Evolutionary conservation across 2,797 vertebrate species (phyloP).

Genomic region (Hirundo rustica): DNA sequence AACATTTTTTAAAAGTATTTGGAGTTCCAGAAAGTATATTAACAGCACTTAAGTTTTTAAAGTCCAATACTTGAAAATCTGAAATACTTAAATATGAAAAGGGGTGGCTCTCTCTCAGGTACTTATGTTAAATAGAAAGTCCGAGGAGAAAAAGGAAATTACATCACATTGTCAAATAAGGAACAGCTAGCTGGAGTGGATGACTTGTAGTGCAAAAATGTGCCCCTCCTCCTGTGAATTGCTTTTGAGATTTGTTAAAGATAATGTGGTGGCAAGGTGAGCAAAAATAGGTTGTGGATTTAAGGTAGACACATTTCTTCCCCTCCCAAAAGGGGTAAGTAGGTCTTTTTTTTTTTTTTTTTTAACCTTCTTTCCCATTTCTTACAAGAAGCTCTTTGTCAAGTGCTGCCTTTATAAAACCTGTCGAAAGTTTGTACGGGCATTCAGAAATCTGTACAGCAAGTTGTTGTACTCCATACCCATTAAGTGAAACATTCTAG

Average conservation of each 20-base stretch:
- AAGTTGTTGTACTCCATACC: not conserved
- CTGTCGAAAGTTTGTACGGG: not conserved
- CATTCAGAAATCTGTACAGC: not conserved
- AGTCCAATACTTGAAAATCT: not conserved
- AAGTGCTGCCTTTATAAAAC: not conserved
- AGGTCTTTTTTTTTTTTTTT: not conserved
- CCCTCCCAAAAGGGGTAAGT: not conserved
- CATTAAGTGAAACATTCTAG: not conserved
- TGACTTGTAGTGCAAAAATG: constrained; percentile 76
- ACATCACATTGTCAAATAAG: constrained; percentile 78
- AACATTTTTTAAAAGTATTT: not conserved
- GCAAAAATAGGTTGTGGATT: constrained; percentile 67
- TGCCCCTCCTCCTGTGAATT: constrained; percentile 76
- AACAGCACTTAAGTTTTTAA: not conserved
- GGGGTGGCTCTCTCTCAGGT: constrained; percentile 3
- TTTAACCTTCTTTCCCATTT: not conserved
- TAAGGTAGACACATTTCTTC: constrained; percentile 34
- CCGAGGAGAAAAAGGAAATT: constrained; percentile 71
- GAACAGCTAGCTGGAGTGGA: constrained; percentile 71
- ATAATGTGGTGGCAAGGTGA: constrained; percentile 67
- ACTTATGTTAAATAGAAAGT: constrained; percentile 31
- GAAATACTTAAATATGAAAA: constrained; percentile 31
- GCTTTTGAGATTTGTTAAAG: constrained; percentile 73
- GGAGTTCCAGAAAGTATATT: not conserved
- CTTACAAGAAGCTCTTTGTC: not conserved